A percentile compares a stretch with the other conserved stretches of the same genome.
Evolutionary conservation across 2,797 vertebrate genomes (phyloP).

Genomic region (Ispidina lecontei): DNA sequence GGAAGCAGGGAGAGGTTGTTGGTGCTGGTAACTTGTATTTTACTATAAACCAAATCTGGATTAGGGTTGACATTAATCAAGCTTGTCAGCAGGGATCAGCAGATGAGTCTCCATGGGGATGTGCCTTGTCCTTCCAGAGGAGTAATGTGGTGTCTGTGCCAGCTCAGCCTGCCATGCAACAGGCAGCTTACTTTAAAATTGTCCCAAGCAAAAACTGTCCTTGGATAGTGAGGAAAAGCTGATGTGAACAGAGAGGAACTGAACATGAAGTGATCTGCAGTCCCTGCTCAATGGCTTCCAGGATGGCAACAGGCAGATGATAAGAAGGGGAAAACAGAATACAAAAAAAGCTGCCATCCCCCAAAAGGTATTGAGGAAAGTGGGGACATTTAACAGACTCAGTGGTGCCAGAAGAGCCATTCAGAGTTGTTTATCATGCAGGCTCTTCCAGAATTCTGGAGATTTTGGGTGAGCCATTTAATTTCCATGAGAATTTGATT

Average conservation of each 20-base stretch:
- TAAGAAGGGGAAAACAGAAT: background rate
- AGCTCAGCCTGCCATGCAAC: background rate
- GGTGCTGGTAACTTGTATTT: background rate
- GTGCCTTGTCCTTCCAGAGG: background rate
- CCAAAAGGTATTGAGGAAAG: background rate
- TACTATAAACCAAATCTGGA: background rate
- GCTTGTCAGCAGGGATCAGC: background rate
- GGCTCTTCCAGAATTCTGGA: background rate
- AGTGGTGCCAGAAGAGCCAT: background rate
- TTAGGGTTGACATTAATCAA: background rate
- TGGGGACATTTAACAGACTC: background rate
- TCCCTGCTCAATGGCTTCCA: background rate
- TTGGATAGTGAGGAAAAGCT: background rate
- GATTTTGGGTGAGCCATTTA: background rate
- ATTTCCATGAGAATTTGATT: background rate
- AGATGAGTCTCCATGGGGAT: background rate
- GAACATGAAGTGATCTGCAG: background rate
- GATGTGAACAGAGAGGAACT: background rate
- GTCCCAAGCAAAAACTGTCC: background rate
- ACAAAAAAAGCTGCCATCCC: background rate
- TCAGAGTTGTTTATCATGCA: background rate
- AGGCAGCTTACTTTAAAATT: background rate
- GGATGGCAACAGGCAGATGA: background rate
- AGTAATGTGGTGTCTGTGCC: background rate
- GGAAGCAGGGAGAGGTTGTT: background rate